Percentiles rank a stretch among this genome's conserved stretches.
Conservation (phyloP, 2,113 vertebrate species). For the Castor canadensis region DNA sequence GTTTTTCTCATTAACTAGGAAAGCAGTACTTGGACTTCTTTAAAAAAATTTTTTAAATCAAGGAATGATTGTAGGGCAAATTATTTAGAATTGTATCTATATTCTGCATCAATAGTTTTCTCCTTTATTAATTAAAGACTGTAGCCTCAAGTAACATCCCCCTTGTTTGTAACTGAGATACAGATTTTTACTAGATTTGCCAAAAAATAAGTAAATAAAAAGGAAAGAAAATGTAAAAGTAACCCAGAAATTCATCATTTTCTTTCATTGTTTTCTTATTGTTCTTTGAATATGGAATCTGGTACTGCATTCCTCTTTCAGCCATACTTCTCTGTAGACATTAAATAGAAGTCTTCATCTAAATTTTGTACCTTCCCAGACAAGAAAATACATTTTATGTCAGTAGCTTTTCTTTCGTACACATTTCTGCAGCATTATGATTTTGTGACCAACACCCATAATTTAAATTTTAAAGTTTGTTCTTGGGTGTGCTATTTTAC, state of each 20-base stretch:
- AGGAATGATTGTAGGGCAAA: conserved; percentile 32
- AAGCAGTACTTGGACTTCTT: neutral
- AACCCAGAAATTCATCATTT: neutral
- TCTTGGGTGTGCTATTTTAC: neutral
- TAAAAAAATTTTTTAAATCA: neutral
- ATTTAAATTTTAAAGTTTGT: neutral
- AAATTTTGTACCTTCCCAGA: neutral
- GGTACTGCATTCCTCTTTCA: neutral
- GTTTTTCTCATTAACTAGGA: conserved; percentile 21
- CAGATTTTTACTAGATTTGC: neutral
- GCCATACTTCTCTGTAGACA: neutral
- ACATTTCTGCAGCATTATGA: neutral
- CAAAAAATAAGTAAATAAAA: neutral
- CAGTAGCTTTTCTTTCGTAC: neutral
- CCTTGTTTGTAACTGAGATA: neutral
- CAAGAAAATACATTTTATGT: neutral
- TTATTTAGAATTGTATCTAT: conserved; percentile 54
- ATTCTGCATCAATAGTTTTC: conserved; percentile 22
- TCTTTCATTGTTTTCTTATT: neutral
- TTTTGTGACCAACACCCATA: neutral
- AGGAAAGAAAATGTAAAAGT: neutral
- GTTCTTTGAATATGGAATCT: neutral
- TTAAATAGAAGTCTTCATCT: neutral
- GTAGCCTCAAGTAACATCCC: neutral
- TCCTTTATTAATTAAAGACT: conserved; percentile 39